Conservation (phyloP, 2,797 vertebrate species). For the Gobio occitaniae region DNA sequence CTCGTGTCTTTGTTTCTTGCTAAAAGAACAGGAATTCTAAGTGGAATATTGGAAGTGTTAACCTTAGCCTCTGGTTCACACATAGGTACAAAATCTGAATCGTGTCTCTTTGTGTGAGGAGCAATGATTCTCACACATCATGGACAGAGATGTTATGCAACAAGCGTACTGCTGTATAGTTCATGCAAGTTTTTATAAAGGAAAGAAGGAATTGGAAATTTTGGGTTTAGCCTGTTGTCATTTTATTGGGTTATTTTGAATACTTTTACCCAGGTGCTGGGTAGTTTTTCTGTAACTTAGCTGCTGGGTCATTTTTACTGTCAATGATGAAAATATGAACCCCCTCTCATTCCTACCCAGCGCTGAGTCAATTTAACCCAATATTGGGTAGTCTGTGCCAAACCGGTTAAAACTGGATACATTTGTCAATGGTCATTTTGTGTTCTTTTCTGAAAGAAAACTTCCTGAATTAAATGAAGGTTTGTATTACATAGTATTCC, state of each 20-base stretch:
- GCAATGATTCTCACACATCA: constrained; percentile 31
- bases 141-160: constrained; percentile 3
- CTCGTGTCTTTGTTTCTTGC: constrained; percentile 54
- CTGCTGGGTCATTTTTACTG: not conserved
- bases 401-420: not conserved
- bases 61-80: constrained; percentile 54
- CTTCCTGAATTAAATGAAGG: no score
- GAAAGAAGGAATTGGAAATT: not conserved
- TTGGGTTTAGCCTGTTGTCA: not conserved
- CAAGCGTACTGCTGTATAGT: not conserved
- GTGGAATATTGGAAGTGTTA: constrained; percentile 56
- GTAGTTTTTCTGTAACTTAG: not conserved
- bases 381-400: not conserved
- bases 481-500: no score
- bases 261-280: not conserved
- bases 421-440: no score
- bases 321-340: not conserved
- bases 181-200: not conserved
- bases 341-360: not conserved
- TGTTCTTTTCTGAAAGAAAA: no score
- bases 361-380: not conserved
- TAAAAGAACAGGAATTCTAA: constrained; percentile 58
- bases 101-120: constrained; percentile 40
- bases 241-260: not conserved
- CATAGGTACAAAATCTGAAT: constrained; percentile 58